Percentiles rank a stretch among this genome's conserved stretches.
Conservation (phyloP, 2,113 vertebrate genomes). For the Psophia crepitans region DNA sequence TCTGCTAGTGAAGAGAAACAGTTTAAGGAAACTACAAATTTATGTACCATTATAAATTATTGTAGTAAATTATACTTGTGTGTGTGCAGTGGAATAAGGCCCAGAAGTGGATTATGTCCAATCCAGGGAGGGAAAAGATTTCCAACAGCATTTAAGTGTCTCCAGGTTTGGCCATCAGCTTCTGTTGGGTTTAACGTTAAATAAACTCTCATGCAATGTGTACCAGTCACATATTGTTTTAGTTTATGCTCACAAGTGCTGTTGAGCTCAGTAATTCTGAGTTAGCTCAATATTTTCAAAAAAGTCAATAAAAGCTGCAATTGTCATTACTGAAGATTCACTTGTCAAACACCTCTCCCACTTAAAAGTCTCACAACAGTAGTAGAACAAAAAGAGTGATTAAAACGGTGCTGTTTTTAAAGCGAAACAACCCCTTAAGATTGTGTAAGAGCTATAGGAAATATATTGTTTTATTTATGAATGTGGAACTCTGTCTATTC, state of each 20-base stretch:
- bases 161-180: neutral
- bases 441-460: conserved; percentile 47
- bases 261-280: neutral
- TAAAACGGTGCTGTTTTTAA: neutral
- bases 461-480: conserved; percentile 63
- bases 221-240: neutral
- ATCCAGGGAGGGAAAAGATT: neutral
- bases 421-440: neutral
- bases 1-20: neutral
- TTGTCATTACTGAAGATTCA: conserved; percentile 10
- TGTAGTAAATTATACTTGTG: neutral
- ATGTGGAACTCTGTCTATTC: conserved; percentile 13
- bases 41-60: neutral
- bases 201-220: neutral
- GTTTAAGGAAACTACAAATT: neutral
- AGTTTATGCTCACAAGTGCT: neutral
- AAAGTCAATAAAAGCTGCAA: neutral
- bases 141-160: neutral
- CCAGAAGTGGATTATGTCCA: neutral
- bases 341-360: conserved; percentile 18
- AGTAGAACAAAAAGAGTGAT: conserved; percentile 32
- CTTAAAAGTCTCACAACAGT: conserved; percentile 5
- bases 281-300: neutral
- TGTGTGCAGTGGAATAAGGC: neutral
- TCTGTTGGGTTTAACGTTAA: neutral